Evolutionary conservation across 1,140 invertebrate species (phyloP), one percentile per base, ranked within the genome.

Genomic region (Bombus soroeensis): DNA sequence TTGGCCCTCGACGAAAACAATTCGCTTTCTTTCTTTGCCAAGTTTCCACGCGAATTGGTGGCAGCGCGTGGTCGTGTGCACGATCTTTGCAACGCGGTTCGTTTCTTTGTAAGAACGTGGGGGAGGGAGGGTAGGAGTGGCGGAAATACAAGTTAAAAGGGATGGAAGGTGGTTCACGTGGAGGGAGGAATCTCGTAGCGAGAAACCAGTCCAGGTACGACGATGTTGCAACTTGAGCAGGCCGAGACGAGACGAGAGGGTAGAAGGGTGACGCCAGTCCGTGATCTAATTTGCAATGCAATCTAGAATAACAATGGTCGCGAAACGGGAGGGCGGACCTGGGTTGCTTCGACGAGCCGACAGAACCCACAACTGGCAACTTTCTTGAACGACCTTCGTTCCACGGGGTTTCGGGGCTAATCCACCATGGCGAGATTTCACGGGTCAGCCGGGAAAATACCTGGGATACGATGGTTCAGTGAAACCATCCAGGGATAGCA

Each of bases 201-300:
- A 57, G n/a, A 28, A 72, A 72, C 59, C 34, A 41, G n/a, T 15
- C 43, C 28, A 28, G 59, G 79, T 37, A 37, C 43, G 39, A 81
- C 80, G 70, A 57, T 73, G 80, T 81, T 62, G 70, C 78, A 79
- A 12, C 77, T 76, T 70, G 85, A 74, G 85, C 77, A 64, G 66
- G 18, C 75, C 74, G 62, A 62, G 59, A 62, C 59, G 62, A 76
- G 72, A 66, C 34, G 68, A 78, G 57, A 66, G 34, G 47, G 37
- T 79, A n/a, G 64, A 43, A 72, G 72, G 77, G 81, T 64, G 41
- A 73, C 37, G 75, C 37, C n/a, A n/a, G 81, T 74, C 76, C 79
- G 82, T 90, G 88, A 91, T 91, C 87, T 91, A 91, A 90, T 91
- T 91, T 91, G 90, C 89, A 86, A 91, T 89, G 90, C 90, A 90